These are phyloP conservation scores for Hydropsyche tenuis DNA, from an alignment of 1,140 invertebrate species.

Conservation along the genomic window DNA sequence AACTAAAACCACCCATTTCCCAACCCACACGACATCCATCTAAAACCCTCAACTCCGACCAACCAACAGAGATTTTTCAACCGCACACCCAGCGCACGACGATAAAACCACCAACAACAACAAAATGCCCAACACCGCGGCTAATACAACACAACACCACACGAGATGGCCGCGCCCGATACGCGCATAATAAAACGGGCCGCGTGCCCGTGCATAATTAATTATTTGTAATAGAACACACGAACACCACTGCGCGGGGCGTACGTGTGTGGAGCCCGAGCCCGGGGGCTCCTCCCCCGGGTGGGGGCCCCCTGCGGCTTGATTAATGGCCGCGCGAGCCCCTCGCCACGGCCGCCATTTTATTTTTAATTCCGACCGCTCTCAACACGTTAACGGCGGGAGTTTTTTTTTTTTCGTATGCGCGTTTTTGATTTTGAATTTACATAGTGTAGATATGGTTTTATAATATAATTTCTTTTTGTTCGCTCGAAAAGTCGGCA, in stretches of 20 bases:
- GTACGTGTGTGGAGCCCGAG: slow-evolving; percentile 7
- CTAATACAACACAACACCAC: neutral
- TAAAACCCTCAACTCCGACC: too few relatives aligned
- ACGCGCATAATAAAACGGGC: slow-evolving; percentile 2
- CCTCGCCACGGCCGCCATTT: slow-evolving; percentile 29
- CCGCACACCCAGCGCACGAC: too few relatives aligned
- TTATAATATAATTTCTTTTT: too few relatives aligned
- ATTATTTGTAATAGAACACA: slow-evolving; percentile 14
- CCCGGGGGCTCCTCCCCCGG: neutral
- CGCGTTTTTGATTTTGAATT: too few relatives aligned
- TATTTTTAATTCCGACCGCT: slow-evolving; percentile 34
- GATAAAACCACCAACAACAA: too few relatives aligned
- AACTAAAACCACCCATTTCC: too few relatives aligned
- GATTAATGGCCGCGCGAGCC: slow-evolving; percentile 27
- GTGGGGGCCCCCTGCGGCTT: slow-evolving; percentile 15
- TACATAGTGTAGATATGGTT: too few relatives aligned
- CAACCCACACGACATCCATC: too few relatives aligned
- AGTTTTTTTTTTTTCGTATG: neutral
- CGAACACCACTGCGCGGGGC: neutral
- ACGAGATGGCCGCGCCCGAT: slow-evolving; percentile 27
- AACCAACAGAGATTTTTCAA: too few relatives aligned
- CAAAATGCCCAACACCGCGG: too few relatives aligned
- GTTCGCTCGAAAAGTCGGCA: too few relatives aligned
- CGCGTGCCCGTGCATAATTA: slow-evolving; percentile 28
- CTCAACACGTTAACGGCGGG: neutral